These are phyloP conservation scores for Brachionus koreanus DNA, from an alignment of 1,140 invertebrate species.

Conservation along the genomic window DNA sequence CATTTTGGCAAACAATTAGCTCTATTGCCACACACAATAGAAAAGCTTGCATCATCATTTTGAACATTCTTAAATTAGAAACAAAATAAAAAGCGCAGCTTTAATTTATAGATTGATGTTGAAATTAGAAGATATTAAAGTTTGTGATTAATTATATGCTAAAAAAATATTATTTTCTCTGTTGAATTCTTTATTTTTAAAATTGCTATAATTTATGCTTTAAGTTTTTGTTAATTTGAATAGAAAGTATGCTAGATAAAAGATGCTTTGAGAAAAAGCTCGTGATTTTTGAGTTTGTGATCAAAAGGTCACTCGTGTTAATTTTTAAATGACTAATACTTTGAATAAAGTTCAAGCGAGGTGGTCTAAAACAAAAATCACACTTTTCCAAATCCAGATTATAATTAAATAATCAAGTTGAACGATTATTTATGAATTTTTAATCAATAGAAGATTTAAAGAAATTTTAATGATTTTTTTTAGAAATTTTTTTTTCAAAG, in stretches of 20 bases:
- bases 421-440: no score
- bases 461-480: no score
- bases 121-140: not conserved
- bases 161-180: not conserved
- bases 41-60: not conserved
- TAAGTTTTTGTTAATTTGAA: constrained; percentile 1
- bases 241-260: not conserved
- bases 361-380: not conserved
- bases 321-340: not conserved
- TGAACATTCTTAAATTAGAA: constrained; percentile 16
- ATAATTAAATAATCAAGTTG: no score
- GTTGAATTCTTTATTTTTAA: not conserved
- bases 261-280: not conserved
- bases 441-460: no score
- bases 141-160: not conserved
- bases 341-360: not conserved
- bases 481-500: no score
- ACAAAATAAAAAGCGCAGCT: constrained; percentile 2
- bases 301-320: not conserved
- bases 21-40: not conserved
- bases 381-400: no score
- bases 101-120: constrained; percentile 13
- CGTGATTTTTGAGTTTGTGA: not conserved
- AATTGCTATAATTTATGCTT: not conserved
- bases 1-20: not conserved